Evolutionary conservation across 2,113 vertebrate genomes (phyloP).

Genomic region (Tauraco erythrolophus): DNA sequence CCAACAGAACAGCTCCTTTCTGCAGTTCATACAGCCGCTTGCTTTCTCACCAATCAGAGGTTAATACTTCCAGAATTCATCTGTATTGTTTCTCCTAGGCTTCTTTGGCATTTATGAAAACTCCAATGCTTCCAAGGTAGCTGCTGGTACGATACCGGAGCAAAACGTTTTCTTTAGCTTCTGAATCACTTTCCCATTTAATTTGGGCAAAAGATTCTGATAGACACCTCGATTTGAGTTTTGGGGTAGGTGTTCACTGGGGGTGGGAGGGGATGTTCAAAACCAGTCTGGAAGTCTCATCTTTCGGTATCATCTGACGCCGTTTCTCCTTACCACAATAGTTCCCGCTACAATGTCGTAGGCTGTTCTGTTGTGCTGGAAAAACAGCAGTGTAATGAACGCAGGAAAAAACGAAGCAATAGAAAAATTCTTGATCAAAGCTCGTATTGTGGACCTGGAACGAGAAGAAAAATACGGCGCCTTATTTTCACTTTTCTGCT

Average conservation of each 20-base stretch:
- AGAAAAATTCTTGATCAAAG: constrained; percentile 97
- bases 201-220: constrained; percentile 53
- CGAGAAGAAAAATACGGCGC: constrained; percentile 23
- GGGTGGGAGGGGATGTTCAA: constrained; percentile 4
- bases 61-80: constrained; percentile 61
- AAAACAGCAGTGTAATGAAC: constrained; percentile 95
- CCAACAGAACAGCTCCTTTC: not conserved
- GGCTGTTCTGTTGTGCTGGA: constrained; percentile 96
- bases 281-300: constrained; percentile 13
- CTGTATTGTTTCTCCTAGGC: constrained; percentile 7
- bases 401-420: constrained; percentile 96
- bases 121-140: constrained; percentile 53
- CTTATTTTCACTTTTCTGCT: not conserved
- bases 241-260: not conserved
- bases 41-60: not conserved
- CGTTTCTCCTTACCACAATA: constrained; percentile 91
- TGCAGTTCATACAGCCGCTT: not conserved
- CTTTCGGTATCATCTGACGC: constrained; percentile 81
- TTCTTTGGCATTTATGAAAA: constrained; percentile 67
- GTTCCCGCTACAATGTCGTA: constrained; percentile 96
- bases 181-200: constrained; percentile 36
- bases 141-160: constrained; percentile 52
- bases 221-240: constrained; percentile 43
- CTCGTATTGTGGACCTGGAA: constrained; percentile 90
- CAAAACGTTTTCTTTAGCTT: constrained; percentile 56